Conservation (phyloP, 1,140 invertebrate genomes). For the Anoplophora glabripennis region DNA sequence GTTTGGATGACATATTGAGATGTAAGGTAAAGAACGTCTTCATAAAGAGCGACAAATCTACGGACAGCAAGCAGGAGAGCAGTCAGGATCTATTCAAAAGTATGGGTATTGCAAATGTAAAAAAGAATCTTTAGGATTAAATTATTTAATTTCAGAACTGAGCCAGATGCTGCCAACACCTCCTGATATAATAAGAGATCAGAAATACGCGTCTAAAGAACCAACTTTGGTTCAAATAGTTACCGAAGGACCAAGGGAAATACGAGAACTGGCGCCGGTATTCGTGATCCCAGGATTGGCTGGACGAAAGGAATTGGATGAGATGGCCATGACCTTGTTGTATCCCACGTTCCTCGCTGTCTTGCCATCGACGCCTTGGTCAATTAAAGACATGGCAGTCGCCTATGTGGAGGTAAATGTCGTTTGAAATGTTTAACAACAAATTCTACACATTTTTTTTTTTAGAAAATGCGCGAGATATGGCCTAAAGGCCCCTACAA, state of each 20-base stretch:
- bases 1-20: constrained; percentile 39
- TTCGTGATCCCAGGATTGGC: constrained; percentile 47
- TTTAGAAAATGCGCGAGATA: constrained; percentile 40
- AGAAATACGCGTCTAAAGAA: constrained; percentile 30
- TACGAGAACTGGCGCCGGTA: constrained; percentile 43
- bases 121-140: not conserved
- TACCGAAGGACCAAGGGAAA: constrained; percentile 39
- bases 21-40: constrained; percentile 34
- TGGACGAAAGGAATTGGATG: constrained; percentile 27
- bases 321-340: constrained; percentile 37
- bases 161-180: constrained; percentile 37
- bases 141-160: constrained; percentile 33
- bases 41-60: constrained; percentile 36
- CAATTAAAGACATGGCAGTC: constrained; percentile 31
- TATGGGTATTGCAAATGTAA: constrained; percentile 26
- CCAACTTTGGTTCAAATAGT: constrained; percentile 39
- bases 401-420: constrained; percentile 22
- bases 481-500: constrained; percentile 44
- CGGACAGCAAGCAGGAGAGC: constrained; percentile 35
- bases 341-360: constrained; percentile 42
- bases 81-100: constrained; percentile 44
- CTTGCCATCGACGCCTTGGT: constrained; percentile 28
- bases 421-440: no score
- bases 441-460: no score
- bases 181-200: constrained; percentile 28